Conservation (phyloP, 2,113 vertebrate species). For the Agelaius tricolor region DNA sequence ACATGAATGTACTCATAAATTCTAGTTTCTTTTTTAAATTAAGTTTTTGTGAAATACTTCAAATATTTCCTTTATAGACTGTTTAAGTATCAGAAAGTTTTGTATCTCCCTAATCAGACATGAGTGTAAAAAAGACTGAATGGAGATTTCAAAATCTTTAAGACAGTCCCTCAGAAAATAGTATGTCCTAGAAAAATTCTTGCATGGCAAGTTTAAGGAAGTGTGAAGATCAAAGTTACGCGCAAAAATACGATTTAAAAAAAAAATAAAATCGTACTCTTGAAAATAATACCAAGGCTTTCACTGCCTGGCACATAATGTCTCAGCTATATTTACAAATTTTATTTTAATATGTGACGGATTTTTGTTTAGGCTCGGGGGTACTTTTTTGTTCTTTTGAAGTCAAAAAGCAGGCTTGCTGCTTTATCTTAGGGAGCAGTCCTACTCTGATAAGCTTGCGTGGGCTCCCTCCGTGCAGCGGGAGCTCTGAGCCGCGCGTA, state of each 20-base stretch:
- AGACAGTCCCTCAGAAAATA: not conserved
- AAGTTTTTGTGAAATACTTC: not conserved
- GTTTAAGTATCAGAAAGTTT: not conserved
- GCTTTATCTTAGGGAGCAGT: not conserved
- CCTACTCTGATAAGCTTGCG: not conserved
- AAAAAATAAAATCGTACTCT: not conserved
- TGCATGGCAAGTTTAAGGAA: not conserved
- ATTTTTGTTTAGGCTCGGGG: not conserved
- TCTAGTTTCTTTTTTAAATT: not conserved
- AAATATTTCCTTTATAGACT: not conserved
- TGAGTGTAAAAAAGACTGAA: not conserved
- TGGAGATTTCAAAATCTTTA: not conserved
- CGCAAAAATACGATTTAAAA: not conserved
- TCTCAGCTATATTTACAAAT: not conserved
- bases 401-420: not conserved
- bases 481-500: not conserved
- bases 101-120: not conserved
- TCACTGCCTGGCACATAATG: not conserved
- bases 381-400: not conserved
- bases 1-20: not conserved
- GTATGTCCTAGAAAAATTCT: not conserved
- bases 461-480: not conserved
- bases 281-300: not conserved
- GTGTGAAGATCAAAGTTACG: not conserved
- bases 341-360: not conserved